phyloP scores from a whole-genome alignment of 2,888 invertebrate species.

The Teleiodes luculella region DNA sequence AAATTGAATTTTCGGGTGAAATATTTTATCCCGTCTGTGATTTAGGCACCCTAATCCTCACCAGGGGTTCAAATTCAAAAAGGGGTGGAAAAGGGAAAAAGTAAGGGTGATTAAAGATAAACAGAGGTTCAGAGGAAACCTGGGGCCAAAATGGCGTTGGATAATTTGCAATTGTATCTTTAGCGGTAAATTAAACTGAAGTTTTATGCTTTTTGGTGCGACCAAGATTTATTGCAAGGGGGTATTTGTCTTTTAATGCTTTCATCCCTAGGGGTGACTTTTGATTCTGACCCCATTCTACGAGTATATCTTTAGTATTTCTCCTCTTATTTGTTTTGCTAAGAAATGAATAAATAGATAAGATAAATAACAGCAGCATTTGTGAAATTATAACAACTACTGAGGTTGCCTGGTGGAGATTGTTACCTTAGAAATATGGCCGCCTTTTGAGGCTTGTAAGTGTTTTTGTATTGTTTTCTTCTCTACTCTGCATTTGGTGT shows the following conservation, averaged over 20 bases:
- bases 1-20: constrained; percentile 15
- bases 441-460: too few relatives aligned
- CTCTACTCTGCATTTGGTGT: too few relatives aligned
- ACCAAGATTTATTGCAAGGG: constrained; percentile 43
- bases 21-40: constrained; percentile 47
- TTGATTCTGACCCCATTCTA: too few relatives aligned
- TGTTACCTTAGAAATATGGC: too few relatives aligned
- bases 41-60: constrained; percentile 63
- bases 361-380: too few relatives aligned
- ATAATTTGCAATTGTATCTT: constrained; percentile 70
- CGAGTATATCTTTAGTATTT: too few relatives aligned
- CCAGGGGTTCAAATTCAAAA: constrained; percentile 32
- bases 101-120: constrained; percentile 75
- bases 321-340: too few relatives aligned
- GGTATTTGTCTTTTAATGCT: constrained; percentile 27
- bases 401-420: too few relatives aligned
- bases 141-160: constrained; percentile 42
- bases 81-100: constrained; percentile 61
- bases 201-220: constrained; percentile 46
- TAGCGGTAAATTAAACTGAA: constrained; percentile 56
- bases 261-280: constrained; percentile 25
- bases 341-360: too few relatives aligned
- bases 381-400: too few relatives aligned
- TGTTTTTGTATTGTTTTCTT: too few relatives aligned
- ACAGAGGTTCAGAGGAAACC: constrained; percentile 56